These are phyloP conservation scores for Watsonalla binaria DNA, from an alignment of 2,888 invertebrate genomes.

Conservation along the genomic window DNA sequence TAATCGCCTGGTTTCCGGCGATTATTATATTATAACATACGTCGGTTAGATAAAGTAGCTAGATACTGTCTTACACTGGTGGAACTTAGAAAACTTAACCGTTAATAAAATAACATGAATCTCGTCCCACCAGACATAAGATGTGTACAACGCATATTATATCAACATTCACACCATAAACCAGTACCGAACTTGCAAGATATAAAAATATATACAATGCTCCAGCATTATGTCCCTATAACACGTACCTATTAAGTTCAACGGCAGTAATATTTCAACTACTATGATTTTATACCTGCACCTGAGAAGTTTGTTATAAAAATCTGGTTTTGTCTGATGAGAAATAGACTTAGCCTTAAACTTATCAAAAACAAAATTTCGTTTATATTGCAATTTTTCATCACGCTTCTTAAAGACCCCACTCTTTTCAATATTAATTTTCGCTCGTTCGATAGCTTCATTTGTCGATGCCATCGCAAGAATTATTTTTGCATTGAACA, in stretches of 20 bases:
- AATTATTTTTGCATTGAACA: constrained; percentile 54
- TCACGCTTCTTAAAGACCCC: not conserved
- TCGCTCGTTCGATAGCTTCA: constrained; percentile 4
- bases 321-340: constrained; percentile 37
- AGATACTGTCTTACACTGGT: not conserved
- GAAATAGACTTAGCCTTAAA: no score
- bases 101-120: constrained; percentile 28
- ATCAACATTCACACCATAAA: constrained; percentile 38
- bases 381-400: constrained; percentile 18
- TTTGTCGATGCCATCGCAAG: constrained; percentile 28
- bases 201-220: constrained; percentile 15
- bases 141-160: constrained; percentile 20
- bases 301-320: constrained; percentile 49
- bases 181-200: constrained; percentile 27
- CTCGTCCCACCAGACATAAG: constrained; percentile 29
- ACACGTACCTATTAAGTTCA: constrained; percentile 7
- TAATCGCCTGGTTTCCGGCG: no score
- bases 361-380: not conserved
- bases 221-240: constrained; percentile 1
- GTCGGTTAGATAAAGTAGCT: no score
- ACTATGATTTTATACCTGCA: constrained; percentile 50
- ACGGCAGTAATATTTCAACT: constrained; percentile 28
- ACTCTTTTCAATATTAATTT: constrained; percentile 3
- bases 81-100: constrained; percentile 12
- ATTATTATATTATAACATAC: no score